A percentile compares a stretch with the other conserved stretches of the same genome.
Evolutionary conservation across 1,140 invertebrate species (phyloP).

Genomic region (Steinernema khuongi): DNA sequence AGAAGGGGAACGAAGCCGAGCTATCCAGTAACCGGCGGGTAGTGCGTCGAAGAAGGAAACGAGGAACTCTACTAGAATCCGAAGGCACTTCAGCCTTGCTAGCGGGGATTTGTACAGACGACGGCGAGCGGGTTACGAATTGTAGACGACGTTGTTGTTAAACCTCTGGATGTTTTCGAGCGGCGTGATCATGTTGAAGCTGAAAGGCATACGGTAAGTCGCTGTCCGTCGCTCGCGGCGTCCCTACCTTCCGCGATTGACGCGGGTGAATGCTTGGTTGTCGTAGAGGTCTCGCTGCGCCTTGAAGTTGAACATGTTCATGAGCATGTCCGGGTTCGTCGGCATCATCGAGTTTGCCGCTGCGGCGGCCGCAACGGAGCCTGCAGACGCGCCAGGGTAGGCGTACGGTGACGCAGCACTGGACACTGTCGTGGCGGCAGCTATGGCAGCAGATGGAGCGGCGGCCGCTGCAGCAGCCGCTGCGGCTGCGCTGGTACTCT

Average conservation of each 20-base stretch:
- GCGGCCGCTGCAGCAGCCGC: constrained; percentile 67
- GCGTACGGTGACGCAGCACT: constrained; percentile 55
- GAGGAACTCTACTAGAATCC: neutral
- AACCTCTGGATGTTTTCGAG: constrained; percentile 52
- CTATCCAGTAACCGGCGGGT: constrained; percentile 3
- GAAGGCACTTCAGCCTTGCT: constrained; percentile 1
- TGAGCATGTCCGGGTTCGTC: constrained; percentile 8
- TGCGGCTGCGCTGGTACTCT: constrained; percentile 48
- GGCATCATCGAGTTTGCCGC: constrained; percentile 40
- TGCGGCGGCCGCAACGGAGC: constrained; percentile 38
- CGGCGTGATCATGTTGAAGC: constrained; percentile 59
- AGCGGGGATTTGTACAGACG: constrained; percentile 11
- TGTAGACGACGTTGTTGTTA: constrained; percentile 16
- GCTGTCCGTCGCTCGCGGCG: neutral
- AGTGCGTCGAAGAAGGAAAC: neutral
- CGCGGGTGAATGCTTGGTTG: neutral
- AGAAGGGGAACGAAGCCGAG: neutral
- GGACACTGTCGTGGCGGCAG: constrained; percentile 65
- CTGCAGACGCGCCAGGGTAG: constrained; percentile 34
- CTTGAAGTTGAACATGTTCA: constrained; percentile 13
- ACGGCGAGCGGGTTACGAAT: neutral
- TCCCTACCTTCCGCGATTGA: constrained; percentile 2
- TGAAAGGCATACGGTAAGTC: constrained; percentile 15
- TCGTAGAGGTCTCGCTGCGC: constrained; percentile 9
- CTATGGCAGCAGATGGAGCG: constrained; percentile 77